Conservation (phyloP, 92 coral and sea anemone genomes). For the Virgularia gustaviana region DNA sequence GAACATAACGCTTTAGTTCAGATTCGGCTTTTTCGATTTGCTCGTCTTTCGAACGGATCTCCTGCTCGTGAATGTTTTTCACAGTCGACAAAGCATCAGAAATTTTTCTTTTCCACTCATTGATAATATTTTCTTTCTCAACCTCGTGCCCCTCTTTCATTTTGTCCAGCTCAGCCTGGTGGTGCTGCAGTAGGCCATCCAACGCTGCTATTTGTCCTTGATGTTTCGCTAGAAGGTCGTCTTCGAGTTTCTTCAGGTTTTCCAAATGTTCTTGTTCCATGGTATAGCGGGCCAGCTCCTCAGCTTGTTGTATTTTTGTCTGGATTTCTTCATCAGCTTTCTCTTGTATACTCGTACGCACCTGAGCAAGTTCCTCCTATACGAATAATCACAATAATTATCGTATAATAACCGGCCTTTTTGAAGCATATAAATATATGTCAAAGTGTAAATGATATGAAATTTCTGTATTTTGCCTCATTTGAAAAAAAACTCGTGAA, state of each 20-base stretch:
- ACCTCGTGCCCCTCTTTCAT: slow-evolving; percentile 54
- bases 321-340: slow-evolving; percentile 52
- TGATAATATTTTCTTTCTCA: slow-evolving; percentile 52
- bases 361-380: slow-evolving; percentile 6
- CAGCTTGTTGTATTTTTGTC: slow-evolving; percentile 83
- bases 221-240: slow-evolving; percentile 73
- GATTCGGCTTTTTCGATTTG: slow-evolving; percentile 46
- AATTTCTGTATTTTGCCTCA: too few species aligned
- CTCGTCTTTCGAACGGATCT: slow-evolving; percentile 55
- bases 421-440: too few species aligned
- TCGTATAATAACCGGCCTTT: too few species aligned
- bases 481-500: too few species aligned
- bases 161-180: slow-evolving; percentile 63
- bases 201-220: slow-evolving; percentile 76
- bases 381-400: too few species aligned
- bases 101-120: slow-evolving; percentile 58
- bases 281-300: slow-evolving; percentile 81
- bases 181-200: slow-evolving; percentile 72
- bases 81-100: slow-evolving; percentile 68
- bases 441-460: too few species aligned
- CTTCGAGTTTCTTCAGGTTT: slow-evolving; percentile 79
- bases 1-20: slow-evolving; percentile 77
- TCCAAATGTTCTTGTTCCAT: slow-evolving; percentile 92
- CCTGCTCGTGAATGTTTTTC: slow-evolving; percentile 68
- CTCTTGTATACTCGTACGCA: not conserved